Evolutionary conservation across 1,140 invertebrate genomes (phyloP), one percentile per base, ranked within the genome.

Genomic region (Macrocentrus cingulum): DNA sequence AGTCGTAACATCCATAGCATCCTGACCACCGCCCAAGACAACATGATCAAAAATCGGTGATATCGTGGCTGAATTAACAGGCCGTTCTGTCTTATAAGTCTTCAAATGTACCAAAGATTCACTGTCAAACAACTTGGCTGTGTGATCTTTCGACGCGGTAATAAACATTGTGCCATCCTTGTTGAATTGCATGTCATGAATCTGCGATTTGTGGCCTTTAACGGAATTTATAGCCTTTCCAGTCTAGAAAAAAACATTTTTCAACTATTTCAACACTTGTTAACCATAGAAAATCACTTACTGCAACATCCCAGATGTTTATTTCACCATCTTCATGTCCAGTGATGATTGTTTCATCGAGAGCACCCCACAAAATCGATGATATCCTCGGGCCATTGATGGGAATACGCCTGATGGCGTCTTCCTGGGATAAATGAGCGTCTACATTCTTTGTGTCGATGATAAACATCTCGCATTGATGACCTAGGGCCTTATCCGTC

Each of bases 1-100:
- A 4, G 95, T 98, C 29, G 98, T 99, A 49, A 99, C 98, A 72
- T 97, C 94, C 91, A 97, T 98, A 57, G 96, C 97, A 80, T 99
- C 96, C 82, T 99, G 96, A 72, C 97, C 97, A 80, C 96, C 96
- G 57, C 96, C 96, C 46, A 98, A 79, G 11, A 96, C 91, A 1
- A 98, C 95, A 83, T 98, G 96, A 77, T 98, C 94, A 57, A 87
- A 79, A 62, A 94, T 92, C 0, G 97, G 96, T 58, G 95, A 97
- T 59, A 99, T 90, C 5, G 95, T 90, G 7, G 96, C 97, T 16
- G 95, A 98, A 74, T 99, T 99, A 0, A 99, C 92, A 5, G 95
- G 95, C 63, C 96, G 82, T 69, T 98, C 95, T 11, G 96, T 98
- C 79, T 95, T 96, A 76, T 96, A 99, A 5, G 91, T 91, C 76